phyloP scores from a whole-genome alignment of 1,140 invertebrate genomes.

The Drosophila teissieri region DNA sequence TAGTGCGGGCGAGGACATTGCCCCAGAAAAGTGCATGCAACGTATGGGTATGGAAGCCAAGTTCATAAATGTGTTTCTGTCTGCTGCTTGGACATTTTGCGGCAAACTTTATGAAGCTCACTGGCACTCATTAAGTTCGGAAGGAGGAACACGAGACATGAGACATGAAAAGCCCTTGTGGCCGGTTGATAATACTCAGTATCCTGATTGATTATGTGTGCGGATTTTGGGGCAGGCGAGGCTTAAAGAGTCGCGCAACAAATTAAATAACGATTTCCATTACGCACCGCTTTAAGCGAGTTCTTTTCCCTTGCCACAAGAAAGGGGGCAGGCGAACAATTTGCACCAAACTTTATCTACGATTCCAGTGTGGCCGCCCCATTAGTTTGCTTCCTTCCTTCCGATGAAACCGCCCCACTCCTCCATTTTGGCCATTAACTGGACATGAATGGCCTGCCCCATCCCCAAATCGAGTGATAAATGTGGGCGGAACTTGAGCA shows the following conservation, averaged over 20 bases:
- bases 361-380: constrained; percentile 43
- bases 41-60: constrained; percentile 54
- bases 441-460: constrained; percentile 46
- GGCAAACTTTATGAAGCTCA: constrained; percentile 40
- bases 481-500: constrained; percentile 38
- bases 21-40: constrained; percentile 76
- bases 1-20: constrained; percentile 66
- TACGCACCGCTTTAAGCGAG: constrained; percentile 48
- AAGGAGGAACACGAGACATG: background rate
- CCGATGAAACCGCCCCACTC: background rate
- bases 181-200: constrained; percentile 32
- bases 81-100: constrained; percentile 25
- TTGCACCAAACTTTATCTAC: constrained; percentile 60
- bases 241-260: constrained; percentile 57
- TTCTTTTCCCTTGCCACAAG: constrained; percentile 1
- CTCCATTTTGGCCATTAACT: constrained; percentile 51
- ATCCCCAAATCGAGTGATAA: constrained; percentile 35
- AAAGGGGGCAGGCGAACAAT: constrained; percentile 20
- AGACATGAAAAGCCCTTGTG: constrained; percentile 16
- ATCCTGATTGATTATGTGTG: constrained; percentile 69
- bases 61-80: constrained; percentile 62
- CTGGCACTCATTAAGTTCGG: constrained; percentile 71
- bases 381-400: constrained; percentile 48
- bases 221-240: constrained; percentile 49
- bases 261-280: constrained; percentile 63